phyloP scores from a whole-genome alignment of 2,113 vertebrate genomes.

The Synodontis membranacea region DNA sequence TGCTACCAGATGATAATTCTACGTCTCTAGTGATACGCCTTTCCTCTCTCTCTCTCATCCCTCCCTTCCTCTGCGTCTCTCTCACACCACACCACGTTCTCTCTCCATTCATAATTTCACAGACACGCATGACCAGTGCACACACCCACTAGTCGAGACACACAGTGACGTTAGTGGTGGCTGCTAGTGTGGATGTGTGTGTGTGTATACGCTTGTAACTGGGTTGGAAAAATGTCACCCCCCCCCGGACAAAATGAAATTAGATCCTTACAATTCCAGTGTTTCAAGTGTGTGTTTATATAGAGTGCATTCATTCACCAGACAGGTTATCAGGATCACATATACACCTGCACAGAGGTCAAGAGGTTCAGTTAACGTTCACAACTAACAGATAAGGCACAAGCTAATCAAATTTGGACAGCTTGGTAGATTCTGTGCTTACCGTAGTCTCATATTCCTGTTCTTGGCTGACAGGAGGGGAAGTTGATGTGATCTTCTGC shows the following conservation, averaged over 20 bases:
- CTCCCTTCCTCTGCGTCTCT: constrained; percentile 52
- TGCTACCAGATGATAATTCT: constrained; percentile 13
- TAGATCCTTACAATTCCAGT: neutral
- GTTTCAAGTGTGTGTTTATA: neutral
- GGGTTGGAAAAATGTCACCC: neutral
- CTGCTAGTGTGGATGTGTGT: neutral
- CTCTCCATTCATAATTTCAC: constrained; percentile 68
- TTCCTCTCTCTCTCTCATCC: constrained; percentile 33
- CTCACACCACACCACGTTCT: constrained; percentile 61
- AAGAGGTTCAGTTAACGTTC: neutral
- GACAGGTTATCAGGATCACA: neutral
- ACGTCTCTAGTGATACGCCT: constrained; percentile 53
- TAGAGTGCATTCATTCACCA: neutral
- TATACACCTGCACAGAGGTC: neutral
- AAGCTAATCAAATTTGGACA: neutral
- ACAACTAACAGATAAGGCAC: neutral
- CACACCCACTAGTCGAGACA: constrained; percentile 47
- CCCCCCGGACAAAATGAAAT: neutral
- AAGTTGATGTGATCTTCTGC: neutral
- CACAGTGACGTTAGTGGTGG: constrained; percentile 10
- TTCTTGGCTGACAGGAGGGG: neutral
- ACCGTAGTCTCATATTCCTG: neutral
- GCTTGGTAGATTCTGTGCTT: neutral
- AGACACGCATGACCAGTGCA: constrained; percentile 29
- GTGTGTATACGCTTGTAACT: neutral